Base-by-base conservation (phyloP, 2,113 vertebrate genomes). In the Diadophis punctatus region DNA sequence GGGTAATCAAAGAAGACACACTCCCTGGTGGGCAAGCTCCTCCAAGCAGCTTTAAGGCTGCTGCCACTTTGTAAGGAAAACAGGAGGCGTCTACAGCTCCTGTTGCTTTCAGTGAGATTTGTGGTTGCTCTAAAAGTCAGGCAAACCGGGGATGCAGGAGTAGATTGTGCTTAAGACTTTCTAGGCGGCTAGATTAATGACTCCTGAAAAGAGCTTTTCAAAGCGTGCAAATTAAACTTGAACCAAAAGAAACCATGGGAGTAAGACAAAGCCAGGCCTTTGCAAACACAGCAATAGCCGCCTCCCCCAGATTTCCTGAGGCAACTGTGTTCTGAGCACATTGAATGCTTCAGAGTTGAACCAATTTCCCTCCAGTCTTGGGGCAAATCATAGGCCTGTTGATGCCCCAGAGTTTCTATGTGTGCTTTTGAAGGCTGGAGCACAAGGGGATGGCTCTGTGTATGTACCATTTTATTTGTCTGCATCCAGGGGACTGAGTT, bases 121-220 rank as follows among this genome's bases (percentile, higher is more conserved):
- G 87, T 93, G 80, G 53, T 86, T 87, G 74, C 87, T 87, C 39
- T 92, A 86, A 93, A 93, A 91, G 88, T 91, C 93, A 93, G 55
- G 87, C 90, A 86, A 93, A 90, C 46, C 0, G 5, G 88, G 80
- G 85, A 60, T 18, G 27, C 7, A 0, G 90, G 51, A 25, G 87
- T 89, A 63, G 89, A 34, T 53, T 30, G 68, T 86, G 87, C 56
- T 52, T 93, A 58, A 91, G 91, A 56, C 55, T 93, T 91, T 91
- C 87, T 53, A 86, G 87, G 55, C 27, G 4, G 80, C 87, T 93
- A 68, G 88, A 91, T 87, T 90, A 89, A 93, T 87, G 80, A 90
- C 20, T 91, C 80, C 84, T 90, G 87, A 90, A 91, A 93, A 90
- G 56, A 90, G 74, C 56, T 87, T 91, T 92, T 91, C 80, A 91